Percentiles rank a stretch among this genome's conserved stretches.
Evolutionary conservation across 2,113 vertebrate species (phyloP).

Genomic region (Hippopotamus amphibius): DNA sequence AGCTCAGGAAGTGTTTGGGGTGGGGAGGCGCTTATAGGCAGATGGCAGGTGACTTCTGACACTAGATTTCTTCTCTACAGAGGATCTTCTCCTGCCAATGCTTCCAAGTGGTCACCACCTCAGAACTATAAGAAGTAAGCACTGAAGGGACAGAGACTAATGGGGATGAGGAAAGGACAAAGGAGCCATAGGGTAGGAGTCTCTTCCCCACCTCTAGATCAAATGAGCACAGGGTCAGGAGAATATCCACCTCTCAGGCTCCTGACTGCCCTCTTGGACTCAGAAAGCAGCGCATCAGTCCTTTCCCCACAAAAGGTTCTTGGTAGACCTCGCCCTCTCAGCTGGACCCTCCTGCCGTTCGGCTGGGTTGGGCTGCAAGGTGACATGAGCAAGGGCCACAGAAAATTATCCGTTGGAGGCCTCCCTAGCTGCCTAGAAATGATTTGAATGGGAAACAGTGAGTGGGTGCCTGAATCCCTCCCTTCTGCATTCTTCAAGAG

Average conservation of each 20-base stretch:
- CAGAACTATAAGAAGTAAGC: conserved; percentile 96
- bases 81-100: conserved; percentile 82
- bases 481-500: conserved; percentile 45
- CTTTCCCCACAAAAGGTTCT: not conserved
- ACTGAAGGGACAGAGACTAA: not conserved
- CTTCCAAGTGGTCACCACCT: conserved; percentile 93
- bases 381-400: not conserved
- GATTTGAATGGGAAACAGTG: not conserved
- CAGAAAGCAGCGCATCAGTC: conserved; percentile 13
- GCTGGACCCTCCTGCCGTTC: not conserved
- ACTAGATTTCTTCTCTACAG: conserved; percentile 84
- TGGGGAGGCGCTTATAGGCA: not conserved
- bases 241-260: not conserved
- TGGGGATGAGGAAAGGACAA: not conserved
- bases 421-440: not conserved
- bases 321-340: not conserved
- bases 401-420: not conserved
- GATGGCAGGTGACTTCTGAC: conserved; percentile 22
- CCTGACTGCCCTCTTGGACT: not conserved
- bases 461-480: not conserved
- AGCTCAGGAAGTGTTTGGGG: not conserved
- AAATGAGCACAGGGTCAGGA: not conserved
- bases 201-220: not conserved
- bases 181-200: not conserved
- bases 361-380: conserved; percentile 37